phyloP scores from a whole-genome alignment of 2,797 vertebrate genomes.

The Poliocrania exsul region DNA sequence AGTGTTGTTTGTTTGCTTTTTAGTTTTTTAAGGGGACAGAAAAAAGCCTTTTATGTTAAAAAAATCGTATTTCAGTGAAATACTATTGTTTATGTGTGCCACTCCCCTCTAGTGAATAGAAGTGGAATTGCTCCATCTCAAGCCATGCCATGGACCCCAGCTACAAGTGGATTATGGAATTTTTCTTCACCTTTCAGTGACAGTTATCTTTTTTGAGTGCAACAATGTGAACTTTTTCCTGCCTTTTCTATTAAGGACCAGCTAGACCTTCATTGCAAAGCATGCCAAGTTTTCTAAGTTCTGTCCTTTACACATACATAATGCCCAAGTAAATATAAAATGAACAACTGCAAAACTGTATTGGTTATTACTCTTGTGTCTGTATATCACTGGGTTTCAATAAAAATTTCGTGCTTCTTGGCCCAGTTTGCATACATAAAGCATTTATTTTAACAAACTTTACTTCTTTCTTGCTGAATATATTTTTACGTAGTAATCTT shows the following conservation, averaged over 20 bases:
- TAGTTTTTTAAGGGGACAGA: not conserved
- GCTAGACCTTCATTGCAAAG: not conserved
- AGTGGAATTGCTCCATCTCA: constrained; percentile 1
- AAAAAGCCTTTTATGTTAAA: not conserved
- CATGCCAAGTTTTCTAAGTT: not conserved
- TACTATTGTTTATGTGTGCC: not conserved
- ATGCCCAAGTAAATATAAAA: not conserved
- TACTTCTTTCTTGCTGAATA: not conserved
- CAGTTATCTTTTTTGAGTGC: not conserved
- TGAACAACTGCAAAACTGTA: not conserved
- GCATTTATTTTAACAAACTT: not conserved
- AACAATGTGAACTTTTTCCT: not conserved
- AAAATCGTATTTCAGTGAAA: not conserved
- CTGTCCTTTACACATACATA: not conserved
- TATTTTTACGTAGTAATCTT: not conserved
- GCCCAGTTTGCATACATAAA: not conserved
- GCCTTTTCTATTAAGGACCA: not conserved
- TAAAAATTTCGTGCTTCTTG: not conserved
- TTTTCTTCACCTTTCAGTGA: not conserved
- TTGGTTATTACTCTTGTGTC: not conserved
- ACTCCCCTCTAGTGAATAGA: constrained; percentile 48
- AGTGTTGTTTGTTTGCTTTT: not conserved
- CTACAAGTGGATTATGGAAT: not conserved
- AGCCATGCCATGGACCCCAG: not conserved
- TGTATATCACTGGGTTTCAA: not conserved